These are phyloP conservation scores for Herpailurus yagouaroundi DNA, from an alignment of 2,113 vertebrate species.

Conservation along the genomic window DNA sequence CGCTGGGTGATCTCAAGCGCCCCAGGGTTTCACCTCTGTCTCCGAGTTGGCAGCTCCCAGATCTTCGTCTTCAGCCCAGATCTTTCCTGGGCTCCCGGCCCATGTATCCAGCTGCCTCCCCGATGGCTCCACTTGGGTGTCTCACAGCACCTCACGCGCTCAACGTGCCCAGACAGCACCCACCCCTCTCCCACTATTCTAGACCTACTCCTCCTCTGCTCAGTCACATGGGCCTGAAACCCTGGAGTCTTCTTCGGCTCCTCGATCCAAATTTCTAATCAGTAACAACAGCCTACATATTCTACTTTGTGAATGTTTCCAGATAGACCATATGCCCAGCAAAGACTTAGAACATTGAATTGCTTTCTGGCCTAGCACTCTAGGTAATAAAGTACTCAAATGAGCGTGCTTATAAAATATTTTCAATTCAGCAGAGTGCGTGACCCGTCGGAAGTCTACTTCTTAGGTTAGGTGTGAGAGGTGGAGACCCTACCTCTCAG, in stretches of 20 bases:
- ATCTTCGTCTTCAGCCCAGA: constrained; percentile 38
- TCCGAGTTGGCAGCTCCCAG: constrained; percentile 50
- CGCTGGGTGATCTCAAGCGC: constrained; percentile 58
- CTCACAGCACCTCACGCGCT: constrained; percentile 32
- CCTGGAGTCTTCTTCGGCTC: neutral
- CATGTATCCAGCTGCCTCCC: constrained; percentile 54
- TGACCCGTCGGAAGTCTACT: constrained; percentile 2
- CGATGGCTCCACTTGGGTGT: constrained; percentile 35
- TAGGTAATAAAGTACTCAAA: neutral
- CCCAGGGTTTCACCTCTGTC: constrained; percentile 25
- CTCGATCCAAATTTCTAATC: constrained; percentile 18
- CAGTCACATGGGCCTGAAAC: neutral
- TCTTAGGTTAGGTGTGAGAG: neutral
- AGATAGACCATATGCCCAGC: neutral
- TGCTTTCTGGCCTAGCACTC: neutral
- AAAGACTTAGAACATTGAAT: neutral
- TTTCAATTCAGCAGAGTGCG: neutral
- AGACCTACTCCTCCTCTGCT: neutral
- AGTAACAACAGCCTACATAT: constrained; percentile 6
- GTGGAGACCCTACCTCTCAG: neutral
- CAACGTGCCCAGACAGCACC: neutral
- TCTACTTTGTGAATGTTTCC: constrained; percentile 17
- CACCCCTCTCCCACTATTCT: neutral
- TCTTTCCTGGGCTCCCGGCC: constrained; percentile 54
- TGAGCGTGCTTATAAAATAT: neutral